Evolutionary conservation across 2,113 vertebrate species (phyloP).

Genomic region (Myodes glareolus): DNA sequence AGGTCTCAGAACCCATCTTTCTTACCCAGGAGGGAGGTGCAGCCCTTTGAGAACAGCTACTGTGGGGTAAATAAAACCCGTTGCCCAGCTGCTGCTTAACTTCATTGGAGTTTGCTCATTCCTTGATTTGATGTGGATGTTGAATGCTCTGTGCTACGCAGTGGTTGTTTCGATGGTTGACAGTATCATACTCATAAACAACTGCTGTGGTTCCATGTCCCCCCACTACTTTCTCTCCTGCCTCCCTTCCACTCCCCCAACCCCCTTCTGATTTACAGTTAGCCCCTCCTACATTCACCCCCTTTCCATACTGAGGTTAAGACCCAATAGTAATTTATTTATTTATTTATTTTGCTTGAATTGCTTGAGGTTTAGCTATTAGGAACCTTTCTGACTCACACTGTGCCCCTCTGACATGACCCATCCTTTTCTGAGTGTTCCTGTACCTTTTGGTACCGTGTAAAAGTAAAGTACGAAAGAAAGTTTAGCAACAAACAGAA

Average conservation of each 20-base stretch:
- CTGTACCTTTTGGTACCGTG: background rate
- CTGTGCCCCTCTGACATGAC: background rate
- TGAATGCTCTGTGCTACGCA: background rate
- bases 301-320: background rate
- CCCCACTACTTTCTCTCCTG: background rate
- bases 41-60: background rate
- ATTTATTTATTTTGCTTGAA: background rate
- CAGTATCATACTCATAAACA: background rate
- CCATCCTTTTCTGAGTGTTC: background rate
- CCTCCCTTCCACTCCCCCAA: too few species aligned
- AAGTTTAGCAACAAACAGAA: background rate
- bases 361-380: background rate
- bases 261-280: background rate
- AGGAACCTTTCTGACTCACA: background rate
- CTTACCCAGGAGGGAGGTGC: background rate
- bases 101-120: background rate
- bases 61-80: background rate
- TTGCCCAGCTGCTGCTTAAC: slow-evolving; percentile 5
- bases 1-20: background rate
- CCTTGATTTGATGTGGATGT: slow-evolving; percentile 18
- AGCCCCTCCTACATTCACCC: background rate
- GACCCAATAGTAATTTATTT: background rate
- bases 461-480: background rate
- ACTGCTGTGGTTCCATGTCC: background rate
- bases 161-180: background rate